These are phyloP conservation scores for Chaetodon trifascialis DNA, from an alignment of 2,113 vertebrate species.

Conservation along the genomic window DNA sequence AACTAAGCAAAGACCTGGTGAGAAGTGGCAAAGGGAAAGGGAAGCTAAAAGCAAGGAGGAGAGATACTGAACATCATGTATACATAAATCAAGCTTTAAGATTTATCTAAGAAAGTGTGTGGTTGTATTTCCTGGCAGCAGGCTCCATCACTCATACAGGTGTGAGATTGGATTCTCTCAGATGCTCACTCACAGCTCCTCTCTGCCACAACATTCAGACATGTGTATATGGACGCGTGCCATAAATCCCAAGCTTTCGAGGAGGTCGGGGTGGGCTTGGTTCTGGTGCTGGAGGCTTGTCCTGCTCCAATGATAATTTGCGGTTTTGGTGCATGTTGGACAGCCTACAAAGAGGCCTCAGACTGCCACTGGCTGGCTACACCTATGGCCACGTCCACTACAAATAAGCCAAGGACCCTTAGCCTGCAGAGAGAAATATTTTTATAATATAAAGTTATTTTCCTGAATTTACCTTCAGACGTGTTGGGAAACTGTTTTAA, in stretches of 20 bases:
- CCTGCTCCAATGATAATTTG: conserved; percentile 92
- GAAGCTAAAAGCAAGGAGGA: conserved; percentile 20
- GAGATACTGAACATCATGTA: conserved; percentile 10
- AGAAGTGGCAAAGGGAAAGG: conserved; percentile 31
- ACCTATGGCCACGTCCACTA: conserved; percentile 85
- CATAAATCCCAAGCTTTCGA: conserved; percentile 82
- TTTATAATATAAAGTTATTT: conserved; percentile 69
- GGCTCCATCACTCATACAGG: conserved; percentile 50
- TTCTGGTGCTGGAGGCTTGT: conserved; percentile 81
- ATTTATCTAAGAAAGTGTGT: conserved; percentile 42
- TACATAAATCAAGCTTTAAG: conserved; percentile 16
- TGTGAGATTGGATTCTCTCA: conserved; percentile 70
- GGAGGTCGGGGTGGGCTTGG: conserved; percentile 57
- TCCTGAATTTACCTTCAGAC: conserved; percentile 68
- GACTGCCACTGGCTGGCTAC: conserved; percentile 85
- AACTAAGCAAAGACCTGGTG: conserved; percentile 51
- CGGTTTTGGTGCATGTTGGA: conserved; percentile 90
- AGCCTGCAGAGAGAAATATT: conserved; percentile 74
- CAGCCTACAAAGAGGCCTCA: conserved; percentile 92
- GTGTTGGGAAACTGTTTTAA: conserved; percentile 51
- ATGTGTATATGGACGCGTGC: conserved; percentile 92
- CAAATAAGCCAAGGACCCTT: conserved; percentile 76
- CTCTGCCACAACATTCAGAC: conserved; percentile 69
- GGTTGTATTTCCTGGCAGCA: conserved; percentile 17
- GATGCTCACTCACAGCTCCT: conserved; percentile 72